Conservation (phyloP, 2,888 invertebrate species). For the Xestia xanthographa region DNA sequence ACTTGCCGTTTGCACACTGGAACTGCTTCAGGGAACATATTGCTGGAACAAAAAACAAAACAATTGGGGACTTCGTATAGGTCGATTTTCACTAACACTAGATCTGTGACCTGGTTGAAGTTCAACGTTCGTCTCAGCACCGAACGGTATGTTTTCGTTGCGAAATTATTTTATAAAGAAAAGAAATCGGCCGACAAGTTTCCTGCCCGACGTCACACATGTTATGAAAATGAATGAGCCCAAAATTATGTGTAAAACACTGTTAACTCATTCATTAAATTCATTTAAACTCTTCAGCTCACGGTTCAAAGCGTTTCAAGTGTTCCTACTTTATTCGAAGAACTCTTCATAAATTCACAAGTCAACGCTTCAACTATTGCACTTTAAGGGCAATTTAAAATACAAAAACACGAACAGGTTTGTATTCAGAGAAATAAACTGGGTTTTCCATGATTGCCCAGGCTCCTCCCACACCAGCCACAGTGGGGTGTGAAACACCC, state of each 20-base stretch:
- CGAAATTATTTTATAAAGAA: neutral
- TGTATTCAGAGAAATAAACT: constrained; percentile 10
- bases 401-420: neutral
- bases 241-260: neutral
- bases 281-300: neutral
- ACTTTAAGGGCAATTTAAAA: constrained; percentile 14
- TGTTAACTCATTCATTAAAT: constrained; percentile 6
- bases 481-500: constrained; percentile 15
- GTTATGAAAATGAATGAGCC: neutral
- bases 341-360: constrained; percentile 23
- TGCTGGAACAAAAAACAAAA: constrained; percentile 77
- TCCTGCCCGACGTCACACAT: neutral
- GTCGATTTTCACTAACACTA: neutral
- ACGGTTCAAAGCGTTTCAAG: constrained; percentile 15
- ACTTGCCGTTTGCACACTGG: constrained; percentile 93
- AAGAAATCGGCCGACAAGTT: neutral
- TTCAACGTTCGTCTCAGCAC: neutral
- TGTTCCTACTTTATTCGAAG: constrained; percentile 14
- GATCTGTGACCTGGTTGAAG: neutral
- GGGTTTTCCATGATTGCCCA: neutral
- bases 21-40: constrained; percentile 93
- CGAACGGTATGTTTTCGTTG: neutral
- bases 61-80: neutral
- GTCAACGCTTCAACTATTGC: constrained; percentile 16
- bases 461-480: neutral